Base-by-base conservation (phyloP, 2,797 vertebrate genomes). In the Vultur gryphus region DNA sequence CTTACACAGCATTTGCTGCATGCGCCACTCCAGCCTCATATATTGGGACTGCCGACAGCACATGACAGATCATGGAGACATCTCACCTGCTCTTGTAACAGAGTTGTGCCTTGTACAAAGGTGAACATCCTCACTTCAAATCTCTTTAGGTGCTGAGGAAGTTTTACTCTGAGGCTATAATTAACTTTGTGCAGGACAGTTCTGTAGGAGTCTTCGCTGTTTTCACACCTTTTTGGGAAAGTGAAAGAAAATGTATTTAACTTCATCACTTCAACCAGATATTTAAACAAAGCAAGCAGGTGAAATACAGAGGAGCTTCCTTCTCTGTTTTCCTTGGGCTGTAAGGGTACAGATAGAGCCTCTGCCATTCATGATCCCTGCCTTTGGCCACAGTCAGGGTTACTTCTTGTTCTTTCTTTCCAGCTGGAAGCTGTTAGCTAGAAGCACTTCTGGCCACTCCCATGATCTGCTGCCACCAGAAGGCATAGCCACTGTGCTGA, bases 101-200 rank as follows among this genome's bases (percentile, higher is more conserved):
- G 78, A 14, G 93, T 37, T 2, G 97, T 66, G 8, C 97, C 96
- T 79, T 95, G 91, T 26, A 98, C 94, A 79, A 99, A 98, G 11
- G 97, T 96, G 83, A 99, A 99, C 97, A 98, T 98, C 79, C 87
- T 98, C 67, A 98, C 97, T 97, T 98, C 98, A 96, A 99, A 99
- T 77, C 98, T 98, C 88, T 99, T 99, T 17, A 98, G 39, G 48
- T 98, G 98, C 70, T 97, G 97, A 23, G 98, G 98, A 92, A 97
- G 88, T 37, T 80, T 95, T 66, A 98, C 98, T 96, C 98, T 97
- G 49, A 46, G 59, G 37, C 73, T 90, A 31, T 76, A n/a, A 28
- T 57, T 54, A 55, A 97, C 96, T 24, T 81, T 6, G 2, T 97
- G 93, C 44, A 98, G 96, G 29, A 91, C 51, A 24, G 96, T 97